These are phyloP conservation scores for Melieria crassipennis DNA, from an alignment of 2,888 invertebrate genomes.

Conservation along the genomic window DNA sequence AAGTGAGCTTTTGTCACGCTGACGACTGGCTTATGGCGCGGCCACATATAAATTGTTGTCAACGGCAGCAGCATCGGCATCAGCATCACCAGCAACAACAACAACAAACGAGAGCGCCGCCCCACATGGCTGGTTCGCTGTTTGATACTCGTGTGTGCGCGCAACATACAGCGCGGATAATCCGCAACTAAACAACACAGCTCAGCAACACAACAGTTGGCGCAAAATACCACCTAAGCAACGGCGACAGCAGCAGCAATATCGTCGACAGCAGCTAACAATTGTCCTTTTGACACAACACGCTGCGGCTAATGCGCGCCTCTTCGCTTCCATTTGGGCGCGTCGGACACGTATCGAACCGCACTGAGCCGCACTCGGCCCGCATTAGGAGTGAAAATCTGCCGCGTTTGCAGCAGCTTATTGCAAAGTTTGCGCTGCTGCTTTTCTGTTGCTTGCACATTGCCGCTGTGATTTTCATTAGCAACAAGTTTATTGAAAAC, in stretches of 20 bases:
- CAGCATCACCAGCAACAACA: conserved; percentile 12
- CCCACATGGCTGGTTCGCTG: no score
- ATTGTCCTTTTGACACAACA: conserved; percentile 39
- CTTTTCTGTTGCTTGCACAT: background rate
- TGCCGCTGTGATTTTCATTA: no score
- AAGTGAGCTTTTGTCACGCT: conserved; percentile 24
- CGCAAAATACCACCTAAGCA: background rate
- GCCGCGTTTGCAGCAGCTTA: background rate
- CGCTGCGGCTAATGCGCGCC: conserved; percentile 4
- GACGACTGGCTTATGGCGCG: conserved; percentile 15
- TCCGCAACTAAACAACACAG: conserved; percentile 53
- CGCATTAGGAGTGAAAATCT: background rate
- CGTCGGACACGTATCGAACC: conserved; percentile 21
- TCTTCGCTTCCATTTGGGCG: conserved; percentile 29
- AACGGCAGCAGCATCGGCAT: conserved; percentile 12
- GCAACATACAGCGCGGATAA: conserved; percentile 53
- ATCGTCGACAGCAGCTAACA: conserved; percentile 10
- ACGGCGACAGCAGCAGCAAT: background rate
- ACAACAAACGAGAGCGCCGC: conserved; percentile 12
- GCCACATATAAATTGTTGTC: conserved; percentile 4
- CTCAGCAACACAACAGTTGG: conserved; percentile 6
- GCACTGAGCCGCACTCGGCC: conserved; percentile 4
- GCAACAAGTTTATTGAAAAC: no score
- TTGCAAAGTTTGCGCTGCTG: background rate
- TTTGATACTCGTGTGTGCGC: conserved; percentile 8